A percentile compares a stretch with the other conserved stretches of the same genome.
Evolutionary conservation across 2,888 invertebrate species (phyloP).

Genomic region (Hirtodrosophila histrioides): DNA sequence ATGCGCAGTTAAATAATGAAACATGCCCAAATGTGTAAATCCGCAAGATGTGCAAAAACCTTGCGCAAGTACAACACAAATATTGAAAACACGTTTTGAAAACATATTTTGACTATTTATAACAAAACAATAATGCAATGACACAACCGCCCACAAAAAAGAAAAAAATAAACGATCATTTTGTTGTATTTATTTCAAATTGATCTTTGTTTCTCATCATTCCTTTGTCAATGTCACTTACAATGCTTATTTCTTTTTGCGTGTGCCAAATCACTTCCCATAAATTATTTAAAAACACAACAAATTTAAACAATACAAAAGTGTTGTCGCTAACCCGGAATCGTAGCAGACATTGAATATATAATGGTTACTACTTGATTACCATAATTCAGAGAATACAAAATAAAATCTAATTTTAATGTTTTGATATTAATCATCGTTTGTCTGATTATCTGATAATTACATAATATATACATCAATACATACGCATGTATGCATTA

Average conservation of each 20-base stretch:
- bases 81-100: slow-evolving; percentile 30
- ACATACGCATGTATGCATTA: neutral
- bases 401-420: slow-evolving; percentile 21
- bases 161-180: slow-evolving; percentile 48
- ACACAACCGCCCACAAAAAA: slow-evolving; percentile 37
- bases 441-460: slow-evolving; percentile 17
- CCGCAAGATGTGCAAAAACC: slow-evolving; percentile 46
- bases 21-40: slow-evolving; percentile 45
- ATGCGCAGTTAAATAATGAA: slow-evolving; percentile 57
- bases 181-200: slow-evolving; percentile 19
- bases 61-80: slow-evolving; percentile 40
- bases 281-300: slow-evolving; percentile 50
- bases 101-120: slow-evolving; percentile 45
- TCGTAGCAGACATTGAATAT: slow-evolving; percentile 33
- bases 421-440: slow-evolving; percentile 16
- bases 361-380: slow-evolving; percentile 31
- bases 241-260: slow-evolving; percentile 19
- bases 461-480: slow-evolving; percentile 17
- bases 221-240: slow-evolving; percentile 54
- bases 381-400: slow-evolving; percentile 24
- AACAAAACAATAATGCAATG: slow-evolving; percentile 41
- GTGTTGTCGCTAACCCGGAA: slow-evolving; percentile 15
- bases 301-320: slow-evolving; percentile 19
- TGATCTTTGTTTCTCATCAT: slow-evolving; percentile 42
- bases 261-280: slow-evolving; percentile 50